Percentiles rank a stretch among this genome's conserved stretches.
Conservation (phyloP, 2,797 vertebrate species). For the Rhyacichthys aspro region DNA sequence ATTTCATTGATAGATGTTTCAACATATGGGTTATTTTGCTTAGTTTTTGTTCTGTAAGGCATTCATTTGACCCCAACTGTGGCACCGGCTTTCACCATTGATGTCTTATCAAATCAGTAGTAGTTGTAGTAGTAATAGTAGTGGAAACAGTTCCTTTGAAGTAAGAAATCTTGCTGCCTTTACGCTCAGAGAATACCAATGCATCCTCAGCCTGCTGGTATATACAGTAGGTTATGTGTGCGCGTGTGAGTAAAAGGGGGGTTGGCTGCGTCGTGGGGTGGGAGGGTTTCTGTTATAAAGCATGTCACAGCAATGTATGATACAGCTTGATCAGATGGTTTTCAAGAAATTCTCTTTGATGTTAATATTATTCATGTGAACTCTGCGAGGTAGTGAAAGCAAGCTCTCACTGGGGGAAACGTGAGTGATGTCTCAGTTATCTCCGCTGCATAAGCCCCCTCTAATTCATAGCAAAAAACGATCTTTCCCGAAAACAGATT, state of each 20-base stretch:
- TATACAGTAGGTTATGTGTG: slow-evolving; percentile 25
- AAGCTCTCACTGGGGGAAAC: slow-evolving; percentile 64
- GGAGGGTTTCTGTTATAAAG: slow-evolving; percentile 45
- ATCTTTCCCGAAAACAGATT: slow-evolving; percentile 35
- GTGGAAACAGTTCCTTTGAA: slow-evolving; percentile 71
- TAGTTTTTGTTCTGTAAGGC: slow-evolving; percentile 17
- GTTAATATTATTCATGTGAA: slow-evolving; percentile 76
- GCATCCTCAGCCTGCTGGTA: slow-evolving; percentile 44
- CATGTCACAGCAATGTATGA: slow-evolving; percentile 68
- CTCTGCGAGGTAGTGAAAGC: slow-evolving; percentile 67
- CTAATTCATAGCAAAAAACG: slow-evolving; percentile 48
- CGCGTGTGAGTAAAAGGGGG: slow-evolving; percentile 4
- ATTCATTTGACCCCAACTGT: slow-evolving; percentile 43
- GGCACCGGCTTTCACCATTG: slow-evolving; percentile 36
- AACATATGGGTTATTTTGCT: slow-evolving; percentile 31
- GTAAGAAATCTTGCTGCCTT: slow-evolving; percentile 51
- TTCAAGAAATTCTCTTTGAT: slow-evolving; percentile 78
- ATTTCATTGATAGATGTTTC: slow-evolving; percentile 41
- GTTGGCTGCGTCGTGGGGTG: slow-evolving; percentile 1
- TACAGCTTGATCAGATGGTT: slow-evolving; percentile 79
- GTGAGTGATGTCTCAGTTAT: slow-evolving; percentile 67
- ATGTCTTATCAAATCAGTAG: slow-evolving; percentile 47
- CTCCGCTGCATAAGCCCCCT: slow-evolving; percentile 43
- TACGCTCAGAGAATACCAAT: slow-evolving; percentile 69
- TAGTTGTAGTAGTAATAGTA: slow-evolving; percentile 56